A percentile compares a stretch with the other conserved stretches of the same genome.
phyloP scores from a whole-genome alignment of 2,888 invertebrate species.

The Andrena chrysosceles region DNA sequence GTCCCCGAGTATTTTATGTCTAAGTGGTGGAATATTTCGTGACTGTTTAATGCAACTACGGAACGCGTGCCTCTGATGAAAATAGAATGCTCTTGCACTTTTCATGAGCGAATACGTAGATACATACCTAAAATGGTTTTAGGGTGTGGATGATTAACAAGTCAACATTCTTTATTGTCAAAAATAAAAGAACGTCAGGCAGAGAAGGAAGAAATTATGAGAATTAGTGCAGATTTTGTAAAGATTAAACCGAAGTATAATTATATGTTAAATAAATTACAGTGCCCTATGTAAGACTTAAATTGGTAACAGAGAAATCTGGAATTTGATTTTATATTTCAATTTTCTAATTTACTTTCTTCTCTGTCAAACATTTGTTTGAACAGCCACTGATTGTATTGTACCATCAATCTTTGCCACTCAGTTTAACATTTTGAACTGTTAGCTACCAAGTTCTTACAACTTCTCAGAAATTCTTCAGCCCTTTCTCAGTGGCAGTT shows the following conservation, averaged over 20 bases:
- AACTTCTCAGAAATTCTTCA: slow-evolving; percentile 9
- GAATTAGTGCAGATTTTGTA: not conserved
- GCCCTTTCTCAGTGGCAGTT: not conserved
- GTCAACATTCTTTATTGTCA: not conserved
- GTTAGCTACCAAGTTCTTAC: not conserved
- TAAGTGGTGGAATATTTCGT: not conserved
- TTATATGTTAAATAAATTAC: not conserved
- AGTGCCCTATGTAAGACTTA: not conserved
- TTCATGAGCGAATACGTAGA: not conserved
- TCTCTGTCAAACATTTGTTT: too few species aligned
- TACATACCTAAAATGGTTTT: too few species aligned
- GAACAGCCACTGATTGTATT: not conserved
- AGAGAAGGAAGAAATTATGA: not conserved
- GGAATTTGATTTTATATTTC: too few species aligned
- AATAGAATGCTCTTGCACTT: not conserved
- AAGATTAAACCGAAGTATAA: not conserved
- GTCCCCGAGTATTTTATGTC: not conserved
- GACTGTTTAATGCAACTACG: not conserved
- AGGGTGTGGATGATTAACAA: too few species aligned
- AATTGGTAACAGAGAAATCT: too few species aligned
- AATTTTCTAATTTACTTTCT: too few species aligned
- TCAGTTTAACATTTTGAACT: slow-evolving; percentile 1
- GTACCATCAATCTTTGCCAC: slow-evolving; percentile 1
- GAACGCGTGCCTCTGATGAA: not conserved
- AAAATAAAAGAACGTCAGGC: not conserved